Conservation (phyloP, 1,140 invertebrate species). For the Drosophila ambigua region DNA sequence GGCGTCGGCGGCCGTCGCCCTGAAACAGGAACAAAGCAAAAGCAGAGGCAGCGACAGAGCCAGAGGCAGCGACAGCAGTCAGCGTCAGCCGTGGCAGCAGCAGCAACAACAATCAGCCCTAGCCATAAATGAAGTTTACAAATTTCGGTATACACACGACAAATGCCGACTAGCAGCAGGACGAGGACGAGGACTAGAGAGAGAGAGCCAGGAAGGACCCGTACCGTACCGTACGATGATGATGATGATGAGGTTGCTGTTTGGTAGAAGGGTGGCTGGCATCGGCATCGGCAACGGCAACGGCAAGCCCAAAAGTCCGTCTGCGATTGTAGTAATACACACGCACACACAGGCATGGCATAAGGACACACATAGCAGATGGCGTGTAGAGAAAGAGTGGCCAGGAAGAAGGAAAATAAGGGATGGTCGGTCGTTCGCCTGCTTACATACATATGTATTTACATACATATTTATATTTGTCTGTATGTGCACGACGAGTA, state of each 20-base stretch:
- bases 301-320: slow-evolving; percentile 51
- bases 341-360: slow-evolving; percentile 28
- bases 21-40: slow-evolving; percentile 69
- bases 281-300: slow-evolving; percentile 41
- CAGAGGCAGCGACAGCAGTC: slow-evolving; percentile 29
- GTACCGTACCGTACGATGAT: too few species aligned
- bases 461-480: slow-evolving; percentile 46
- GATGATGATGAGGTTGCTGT: slow-evolving; percentile 21
- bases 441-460: slow-evolving; percentile 17
- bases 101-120: slow-evolving; percentile 72
- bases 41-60: slow-evolving; percentile 18
- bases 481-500: slow-evolving; percentile 4
- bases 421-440: slow-evolving; percentile 50
- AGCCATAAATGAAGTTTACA: slow-evolving; percentile 78
- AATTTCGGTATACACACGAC: slow-evolving; percentile 81
- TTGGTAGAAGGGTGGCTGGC: slow-evolving; percentile 69
- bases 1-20: slow-evolving; percentile 64
- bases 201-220: too few species aligned
- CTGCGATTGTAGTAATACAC: slow-evolving; percentile 74
- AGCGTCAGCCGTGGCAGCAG: slow-evolving; percentile 21
- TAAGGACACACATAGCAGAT: slow-evolving; percentile 54
- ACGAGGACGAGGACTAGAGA: slow-evolving; percentile 14
- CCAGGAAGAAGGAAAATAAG: slow-evolving; percentile 63
- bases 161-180: slow-evolving; percentile 62
- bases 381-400: slow-evolving; percentile 75